phyloP scores from a whole-genome alignment of 2,797 vertebrate genomes.

The Champsocephalus esox region DNA sequence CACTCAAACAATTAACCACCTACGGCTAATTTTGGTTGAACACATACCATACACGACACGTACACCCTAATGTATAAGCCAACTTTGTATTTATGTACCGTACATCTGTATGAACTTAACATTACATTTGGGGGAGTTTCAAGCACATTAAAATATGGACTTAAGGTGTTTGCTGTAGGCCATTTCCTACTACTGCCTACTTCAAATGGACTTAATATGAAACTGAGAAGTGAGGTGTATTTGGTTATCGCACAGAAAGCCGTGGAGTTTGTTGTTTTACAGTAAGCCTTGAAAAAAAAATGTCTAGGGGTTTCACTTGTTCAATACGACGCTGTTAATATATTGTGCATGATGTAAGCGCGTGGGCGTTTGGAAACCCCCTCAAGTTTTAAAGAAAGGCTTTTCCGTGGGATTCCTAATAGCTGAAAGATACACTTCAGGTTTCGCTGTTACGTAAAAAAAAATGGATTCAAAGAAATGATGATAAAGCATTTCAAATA shows the following conservation, averaged over 20 bases:
- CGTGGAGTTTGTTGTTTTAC: slow-evolving; percentile 19
- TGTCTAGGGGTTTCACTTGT: slow-evolving; percentile 36
- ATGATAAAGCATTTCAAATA: neutral
- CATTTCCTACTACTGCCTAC: too few species aligned
- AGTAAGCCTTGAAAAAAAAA: slow-evolving; percentile 15
- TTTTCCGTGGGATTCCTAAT: slow-evolving; percentile 22
- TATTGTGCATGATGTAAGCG: slow-evolving; percentile 19
- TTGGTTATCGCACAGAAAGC: neutral
- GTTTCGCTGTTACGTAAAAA: neutral
- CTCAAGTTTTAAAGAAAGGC: neutral
- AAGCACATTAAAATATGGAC: too few species aligned
- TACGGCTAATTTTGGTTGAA: neutral
- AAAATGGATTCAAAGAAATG: neutral
- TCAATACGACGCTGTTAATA: slow-evolving; percentile 8
- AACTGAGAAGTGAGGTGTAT: neutral
- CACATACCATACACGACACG: neutral
- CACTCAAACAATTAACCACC: neutral
- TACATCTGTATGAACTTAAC: too few species aligned
- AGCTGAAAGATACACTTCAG: neutral
- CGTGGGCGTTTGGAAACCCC: slow-evolving; percentile 34
- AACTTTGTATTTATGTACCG: neutral
- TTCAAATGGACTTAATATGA: too few species aligned
- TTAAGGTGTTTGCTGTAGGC: too few species aligned
- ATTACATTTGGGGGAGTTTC: too few species aligned
- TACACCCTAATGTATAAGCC: neutral